Evolutionary conservation across 1,140 invertebrate species (phyloP), one percentile per base, ranked within the genome.

Genomic region (Musca domestica): DNA sequence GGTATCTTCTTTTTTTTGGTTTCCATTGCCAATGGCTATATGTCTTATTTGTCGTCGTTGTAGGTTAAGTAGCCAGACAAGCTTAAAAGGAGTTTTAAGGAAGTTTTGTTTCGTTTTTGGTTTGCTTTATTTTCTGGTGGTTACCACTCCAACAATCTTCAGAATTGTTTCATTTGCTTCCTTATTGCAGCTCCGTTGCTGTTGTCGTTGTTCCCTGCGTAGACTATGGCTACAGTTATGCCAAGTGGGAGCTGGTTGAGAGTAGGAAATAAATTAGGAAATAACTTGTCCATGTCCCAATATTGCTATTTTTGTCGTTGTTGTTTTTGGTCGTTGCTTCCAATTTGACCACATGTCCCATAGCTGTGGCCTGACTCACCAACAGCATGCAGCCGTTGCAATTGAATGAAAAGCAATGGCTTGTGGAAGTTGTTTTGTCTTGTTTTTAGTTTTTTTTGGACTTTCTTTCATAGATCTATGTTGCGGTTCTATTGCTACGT

Each of bases 61-160:
- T 61, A 61, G 56, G 56, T 61, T 61, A 41, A 61, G 56, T 34
- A 61, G 56, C 54, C 56, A 61, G 56, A 34, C 56, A 61, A 61
- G 19, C 27, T 34, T 34, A 61, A 41, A 34, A 61, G 56, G 9
- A 61, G 27, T 61, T 61, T 61, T 34, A 34, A 7, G 56, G 54
- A 41, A 61, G 56, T 61, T 25, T 41, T 41, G 34, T 41, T 41
- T 10, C 12, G 34, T 41, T 5, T 41, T 7, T 41, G 6, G 27
- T 41, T 41, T 41, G 4, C n/a, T n/a, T n/a, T n/a, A n/a, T n/a
- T 41, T 41, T 5, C 34, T 41, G 34, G 6, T 9, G 34, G 34
- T 41, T 41, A 5, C 34, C 10, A 9, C 34, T 41, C 6, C 4
- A 41, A 41, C 4, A 41, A 41, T 41, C 34, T 41, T 41, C 34